A percentile compares a stretch with the other conserved stretches of the same genome.
phyloP scores from a whole-genome alignment of 2,888 invertebrate species.

The Melanostoma scalare region DNA sequence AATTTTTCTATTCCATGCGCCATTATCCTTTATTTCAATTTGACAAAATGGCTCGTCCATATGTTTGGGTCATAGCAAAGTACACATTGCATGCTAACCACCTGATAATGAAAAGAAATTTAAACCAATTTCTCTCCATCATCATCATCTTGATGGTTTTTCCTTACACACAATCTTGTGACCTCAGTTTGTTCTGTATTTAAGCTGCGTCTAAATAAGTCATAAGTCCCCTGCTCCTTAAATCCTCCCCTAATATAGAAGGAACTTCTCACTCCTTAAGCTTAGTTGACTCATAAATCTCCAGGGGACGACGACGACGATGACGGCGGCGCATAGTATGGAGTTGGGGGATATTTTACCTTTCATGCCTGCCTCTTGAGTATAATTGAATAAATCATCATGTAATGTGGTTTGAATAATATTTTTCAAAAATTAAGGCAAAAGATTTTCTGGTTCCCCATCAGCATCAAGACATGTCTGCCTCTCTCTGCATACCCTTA shows the following conservation, averaged over 20 bases:
- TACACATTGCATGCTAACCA: constrained; percentile 38
- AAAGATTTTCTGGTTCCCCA: constrained; percentile 50
- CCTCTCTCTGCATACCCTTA: neutral
- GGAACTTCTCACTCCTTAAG: constrained; percentile 17
- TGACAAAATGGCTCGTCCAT: constrained; percentile 49
- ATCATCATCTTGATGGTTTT: constrained; percentile 35
- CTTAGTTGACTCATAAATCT: constrained; percentile 35
- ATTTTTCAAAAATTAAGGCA: constrained; percentile 61
- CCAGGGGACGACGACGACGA: neutral
- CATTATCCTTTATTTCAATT: constrained; percentile 64
- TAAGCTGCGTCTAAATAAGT: constrained; percentile 59
- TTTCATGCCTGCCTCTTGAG: constrained; percentile 46
- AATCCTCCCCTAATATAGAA: constrained; percentile 5
- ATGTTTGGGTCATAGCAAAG: constrained; percentile 26
- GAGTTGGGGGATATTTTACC: neutral
- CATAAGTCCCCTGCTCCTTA: constrained; percentile 52
- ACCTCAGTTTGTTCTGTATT: constrained; percentile 35
- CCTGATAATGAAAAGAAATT: constrained; percentile 62
- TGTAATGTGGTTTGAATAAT: constrained; percentile 71
- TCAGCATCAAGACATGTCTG: neutral
- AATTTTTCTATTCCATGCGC: constrained; percentile 21
- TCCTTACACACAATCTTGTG: neutral
- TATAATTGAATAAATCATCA: constrained; percentile 71
- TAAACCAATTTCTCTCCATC: constrained; percentile 64
- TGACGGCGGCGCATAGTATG: neutral